Evolutionary conservation across 2,797 vertebrate genomes (phyloP).

Genomic region (Sebastes itinus): DNA sequence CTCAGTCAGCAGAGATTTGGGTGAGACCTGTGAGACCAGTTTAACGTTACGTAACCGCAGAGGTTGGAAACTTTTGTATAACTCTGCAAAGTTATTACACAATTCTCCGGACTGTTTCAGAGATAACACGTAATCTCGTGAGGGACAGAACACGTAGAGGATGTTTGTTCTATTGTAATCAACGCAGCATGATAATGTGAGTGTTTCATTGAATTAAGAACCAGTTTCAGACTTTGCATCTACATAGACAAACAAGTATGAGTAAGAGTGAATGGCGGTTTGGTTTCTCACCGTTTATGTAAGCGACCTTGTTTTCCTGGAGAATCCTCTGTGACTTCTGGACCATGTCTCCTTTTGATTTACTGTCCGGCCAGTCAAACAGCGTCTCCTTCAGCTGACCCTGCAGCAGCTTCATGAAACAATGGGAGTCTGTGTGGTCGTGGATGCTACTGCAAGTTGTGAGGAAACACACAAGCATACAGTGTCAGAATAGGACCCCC

Average conservation of each 20-base stretch:
- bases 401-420: constrained; percentile 98
- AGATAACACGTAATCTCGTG: constrained; percentile 1
- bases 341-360: constrained; percentile 83
- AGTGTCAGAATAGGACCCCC: constrained; percentile 19
- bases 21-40: background rate
- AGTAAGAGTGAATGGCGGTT: background rate
- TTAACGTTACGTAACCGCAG: background rate
- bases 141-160: background rate
- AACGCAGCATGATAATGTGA: background rate
- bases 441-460: constrained; percentile 93
- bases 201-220: background rate
- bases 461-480: constrained; percentile 34
- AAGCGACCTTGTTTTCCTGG: constrained; percentile 91
- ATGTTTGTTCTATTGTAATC: background rate
- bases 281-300: constrained; percentile 91
- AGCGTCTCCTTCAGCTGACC: constrained; percentile 96
- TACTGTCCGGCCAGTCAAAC: constrained; percentile 91
- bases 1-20: constrained; percentile 4
- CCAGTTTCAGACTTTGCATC: background rate
- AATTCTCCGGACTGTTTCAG: background rate
- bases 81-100: background rate
- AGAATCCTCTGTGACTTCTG: constrained; percentile 92
- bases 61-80: background rate
- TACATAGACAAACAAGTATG: background rate
- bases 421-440: constrained; percentile 96